Conservation (phyloP, 2,888 invertebrate species). For the Macaria notata region DNA sequence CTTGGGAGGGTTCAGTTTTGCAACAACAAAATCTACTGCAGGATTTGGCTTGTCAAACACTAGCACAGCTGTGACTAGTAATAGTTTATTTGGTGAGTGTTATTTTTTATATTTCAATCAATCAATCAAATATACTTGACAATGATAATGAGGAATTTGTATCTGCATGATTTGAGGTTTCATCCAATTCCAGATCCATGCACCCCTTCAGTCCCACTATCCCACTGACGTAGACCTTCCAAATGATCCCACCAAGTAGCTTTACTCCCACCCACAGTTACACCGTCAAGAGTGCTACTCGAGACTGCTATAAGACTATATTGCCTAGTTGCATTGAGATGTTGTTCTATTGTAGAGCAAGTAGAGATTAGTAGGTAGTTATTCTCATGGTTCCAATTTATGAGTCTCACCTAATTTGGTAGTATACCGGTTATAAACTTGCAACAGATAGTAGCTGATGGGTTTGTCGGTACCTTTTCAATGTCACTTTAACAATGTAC, state of each 20-base stretch:
- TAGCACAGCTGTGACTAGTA: constrained; percentile 46
- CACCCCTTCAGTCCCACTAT: constrained; percentile 40
- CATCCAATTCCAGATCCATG: constrained; percentile 32
- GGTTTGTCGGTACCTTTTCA: background rate
- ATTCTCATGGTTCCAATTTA: too few species aligned
- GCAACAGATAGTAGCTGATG: background rate
- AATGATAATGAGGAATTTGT: too few species aligned
- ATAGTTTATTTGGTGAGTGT: constrained; percentile 61
- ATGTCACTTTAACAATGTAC: too few species aligned
- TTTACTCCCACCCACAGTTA: constrained; percentile 28
- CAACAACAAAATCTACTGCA: constrained; percentile 36
- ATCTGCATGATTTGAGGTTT: too few species aligned
- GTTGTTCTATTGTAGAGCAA: background rate
- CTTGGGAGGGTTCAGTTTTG: constrained; percentile 63
- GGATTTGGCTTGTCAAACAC: constrained; percentile 57
- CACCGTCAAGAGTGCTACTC: constrained; percentile 48
- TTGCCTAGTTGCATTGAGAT: constrained; percentile 57
- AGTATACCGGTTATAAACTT: background rate
- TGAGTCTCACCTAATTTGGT: too few species aligned
- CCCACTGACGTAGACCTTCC: constrained; percentile 62
- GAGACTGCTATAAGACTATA: constrained; percentile 57
- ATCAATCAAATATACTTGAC: too few species aligned
- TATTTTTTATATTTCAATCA: background rate
- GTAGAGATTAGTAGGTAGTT: too few species aligned
- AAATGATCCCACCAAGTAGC: constrained; percentile 49